phyloP scores from a whole-genome alignment of 2,113 vertebrate genomes.

The Crypturellus undulatus region DNA sequence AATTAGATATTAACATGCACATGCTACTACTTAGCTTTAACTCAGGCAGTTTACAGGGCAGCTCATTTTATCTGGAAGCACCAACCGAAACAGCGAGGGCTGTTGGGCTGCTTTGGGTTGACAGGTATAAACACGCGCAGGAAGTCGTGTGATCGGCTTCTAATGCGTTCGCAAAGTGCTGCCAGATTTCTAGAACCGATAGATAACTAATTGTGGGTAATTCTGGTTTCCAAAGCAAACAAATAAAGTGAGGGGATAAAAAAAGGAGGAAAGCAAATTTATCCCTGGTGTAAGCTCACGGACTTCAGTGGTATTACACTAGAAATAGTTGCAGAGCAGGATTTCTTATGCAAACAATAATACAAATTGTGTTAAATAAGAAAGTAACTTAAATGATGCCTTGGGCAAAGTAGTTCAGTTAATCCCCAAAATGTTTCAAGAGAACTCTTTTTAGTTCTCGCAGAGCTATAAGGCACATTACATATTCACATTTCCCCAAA shows the following conservation, averaged over 20 bases:
- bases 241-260: slow-evolving; percentile 2
- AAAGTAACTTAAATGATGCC: slow-evolving; percentile 36
- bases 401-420: slow-evolving; percentile 31
- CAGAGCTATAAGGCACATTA: background rate
- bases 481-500: background rate
- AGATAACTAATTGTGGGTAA: background rate
- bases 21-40: background rate
- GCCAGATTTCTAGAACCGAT: background rate
- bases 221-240: slow-evolving; percentile 31
- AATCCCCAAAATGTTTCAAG: slow-evolving; percentile 53
- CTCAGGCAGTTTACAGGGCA: background rate
- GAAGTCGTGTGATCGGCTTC: background rate
- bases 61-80: background rate
- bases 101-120: background rate
- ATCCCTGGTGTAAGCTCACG: background rate
- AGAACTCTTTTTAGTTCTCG: slow-evolving; percentile 32
- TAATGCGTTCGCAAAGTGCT: background rate
- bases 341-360: slow-evolving; percentile 21
- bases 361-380: background rate
- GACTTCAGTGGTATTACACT: background rate
- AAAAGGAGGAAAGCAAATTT: background rate
- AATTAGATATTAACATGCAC: background rate
- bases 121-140: background rate
- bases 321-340: background rate
- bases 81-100: background rate